A percentile compares a stretch with the other conserved stretches of the same genome.
These are phyloP conservation scores for Idris sp. DNA, from an alignment of 1,140 invertebrate species.

Conservation along the genomic window DNA sequence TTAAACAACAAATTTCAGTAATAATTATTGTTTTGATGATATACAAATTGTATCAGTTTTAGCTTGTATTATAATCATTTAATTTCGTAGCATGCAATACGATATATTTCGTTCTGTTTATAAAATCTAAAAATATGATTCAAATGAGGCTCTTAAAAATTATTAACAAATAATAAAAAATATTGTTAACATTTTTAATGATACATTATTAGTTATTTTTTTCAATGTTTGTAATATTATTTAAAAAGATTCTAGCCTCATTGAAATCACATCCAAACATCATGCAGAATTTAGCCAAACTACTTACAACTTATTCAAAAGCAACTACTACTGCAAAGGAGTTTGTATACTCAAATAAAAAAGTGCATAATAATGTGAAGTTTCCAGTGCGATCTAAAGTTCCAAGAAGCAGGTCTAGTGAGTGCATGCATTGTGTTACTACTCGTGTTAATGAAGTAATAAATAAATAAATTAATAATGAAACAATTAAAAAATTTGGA, in stretches of 20 bases:
- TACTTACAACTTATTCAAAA: constrained; percentile 58
- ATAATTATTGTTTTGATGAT: too few species aligned
- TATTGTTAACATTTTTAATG: too few species aligned
- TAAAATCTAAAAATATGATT: constrained; percentile 25
- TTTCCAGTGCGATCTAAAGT: constrained; percentile 46
- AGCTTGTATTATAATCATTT: constrained; percentile 21
- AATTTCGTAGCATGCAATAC: constrained; percentile 48
- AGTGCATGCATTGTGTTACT: constrained; percentile 58
- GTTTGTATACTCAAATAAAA: constrained; percentile 36
- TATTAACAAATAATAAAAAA: too few species aligned
- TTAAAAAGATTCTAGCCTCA: too few species aligned
- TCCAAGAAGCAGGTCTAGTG: constrained; percentile 56
- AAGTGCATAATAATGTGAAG: constrained; percentile 29
- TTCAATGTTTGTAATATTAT: too few species aligned
- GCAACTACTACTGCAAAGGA: constrained; percentile 42
- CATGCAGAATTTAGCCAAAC: constrained; percentile 40
- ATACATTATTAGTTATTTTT: too few species aligned
- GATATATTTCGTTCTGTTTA: constrained; percentile 48
- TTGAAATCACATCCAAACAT: background rate
- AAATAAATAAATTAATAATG: constrained; percentile 34
- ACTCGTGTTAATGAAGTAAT: constrained; percentile 54
- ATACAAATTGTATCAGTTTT: constrained; percentile 6
- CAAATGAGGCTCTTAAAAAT: too few species aligned
- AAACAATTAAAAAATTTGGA: constrained; percentile 7
- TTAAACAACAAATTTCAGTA: too few species aligned